phyloP scores from a whole-genome alignment of 92 coral and sea anemone genomes.

The Virgularia gustaviana region DNA sequence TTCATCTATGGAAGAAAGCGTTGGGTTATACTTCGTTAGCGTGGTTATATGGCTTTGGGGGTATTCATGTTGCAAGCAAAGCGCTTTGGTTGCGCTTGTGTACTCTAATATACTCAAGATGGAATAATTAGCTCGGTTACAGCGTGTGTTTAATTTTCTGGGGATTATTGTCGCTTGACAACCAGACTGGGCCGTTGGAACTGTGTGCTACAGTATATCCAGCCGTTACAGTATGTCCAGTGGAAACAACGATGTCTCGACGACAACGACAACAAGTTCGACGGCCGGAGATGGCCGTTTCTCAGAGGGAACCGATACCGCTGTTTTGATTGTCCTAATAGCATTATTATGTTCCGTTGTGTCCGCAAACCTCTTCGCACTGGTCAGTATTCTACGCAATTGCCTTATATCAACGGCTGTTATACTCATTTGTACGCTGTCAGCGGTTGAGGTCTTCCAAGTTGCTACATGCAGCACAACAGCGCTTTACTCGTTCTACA shows the following conservation, averaged over 20 bases:
- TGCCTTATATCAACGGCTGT: background rate
- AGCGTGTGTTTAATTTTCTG: background rate
- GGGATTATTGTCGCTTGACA: background rate
- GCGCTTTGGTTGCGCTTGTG: too few relatives aligned
- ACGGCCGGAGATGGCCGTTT: background rate
- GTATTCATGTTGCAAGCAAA: too few relatives aligned
- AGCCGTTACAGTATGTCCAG: background rate
- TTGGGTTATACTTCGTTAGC: too few relatives aligned
- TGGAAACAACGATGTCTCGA: background rate
- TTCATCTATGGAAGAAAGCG: too few relatives aligned
- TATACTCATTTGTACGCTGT: background rate
- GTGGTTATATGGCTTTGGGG: too few relatives aligned
- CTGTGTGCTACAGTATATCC: background rate
- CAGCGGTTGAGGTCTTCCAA: conserved; percentile 1
- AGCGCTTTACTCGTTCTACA: conserved; percentile 9
- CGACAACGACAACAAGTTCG: background rate
- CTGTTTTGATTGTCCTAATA: conserved; percentile 9
- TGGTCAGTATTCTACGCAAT: conserved; percentile 14
- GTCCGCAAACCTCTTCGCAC: conserved; percentile 2
- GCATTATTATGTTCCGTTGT: background rate
- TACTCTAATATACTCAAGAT: too few relatives aligned
- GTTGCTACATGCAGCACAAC: conserved; percentile 15
- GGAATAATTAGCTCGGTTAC: background rate
- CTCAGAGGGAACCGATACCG: background rate
- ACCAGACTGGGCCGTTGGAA: background rate